These are phyloP conservation scores for Donacobius atricapilla DNA, from an alignment of 2,113 vertebrate genomes.

Conservation along the genomic window DNA sequence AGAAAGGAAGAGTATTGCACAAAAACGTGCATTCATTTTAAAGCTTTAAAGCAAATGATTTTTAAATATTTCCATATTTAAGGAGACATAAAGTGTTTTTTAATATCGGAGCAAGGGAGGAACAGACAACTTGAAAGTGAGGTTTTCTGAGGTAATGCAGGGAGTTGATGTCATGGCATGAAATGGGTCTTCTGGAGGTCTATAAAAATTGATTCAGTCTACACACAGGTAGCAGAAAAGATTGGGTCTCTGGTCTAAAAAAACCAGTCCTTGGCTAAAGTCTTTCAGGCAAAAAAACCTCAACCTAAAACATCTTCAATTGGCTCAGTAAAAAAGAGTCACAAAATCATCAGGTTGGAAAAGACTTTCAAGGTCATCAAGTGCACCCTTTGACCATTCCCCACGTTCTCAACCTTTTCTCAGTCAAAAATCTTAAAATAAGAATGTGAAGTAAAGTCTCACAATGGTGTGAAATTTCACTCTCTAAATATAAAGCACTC, in stretches of 20 bases:
- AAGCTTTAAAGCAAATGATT: background rate
- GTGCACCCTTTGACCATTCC: background rate
- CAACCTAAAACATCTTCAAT: background rate
- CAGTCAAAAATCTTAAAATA: background rate
- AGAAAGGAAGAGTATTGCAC: background rate
- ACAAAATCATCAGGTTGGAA: background rate
- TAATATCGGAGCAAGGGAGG: accelerated
- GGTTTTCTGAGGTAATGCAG: background rate
- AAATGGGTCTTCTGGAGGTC: background rate
- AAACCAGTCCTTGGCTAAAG: accelerated
- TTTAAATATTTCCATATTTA: background rate
- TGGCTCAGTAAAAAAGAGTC: background rate
- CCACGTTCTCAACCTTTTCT: background rate
- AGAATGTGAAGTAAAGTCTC: background rate
- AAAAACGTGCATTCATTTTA: background rate
- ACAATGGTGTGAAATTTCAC: background rate
- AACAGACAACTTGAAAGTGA: background rate
- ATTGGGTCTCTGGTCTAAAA: background rate
- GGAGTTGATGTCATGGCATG: background rate
- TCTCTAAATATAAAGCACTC: background rate
- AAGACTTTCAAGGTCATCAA: background rate
- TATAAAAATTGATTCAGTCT: background rate
- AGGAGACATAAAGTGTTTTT: background rate
- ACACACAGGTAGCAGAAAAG: background rate
- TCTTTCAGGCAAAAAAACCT: background rate